Evolutionary conservation across 2,888 invertebrate species (phyloP), one percentile per base, ranked within the genome.

Genomic region (Perizoma affinitatum): DNA sequence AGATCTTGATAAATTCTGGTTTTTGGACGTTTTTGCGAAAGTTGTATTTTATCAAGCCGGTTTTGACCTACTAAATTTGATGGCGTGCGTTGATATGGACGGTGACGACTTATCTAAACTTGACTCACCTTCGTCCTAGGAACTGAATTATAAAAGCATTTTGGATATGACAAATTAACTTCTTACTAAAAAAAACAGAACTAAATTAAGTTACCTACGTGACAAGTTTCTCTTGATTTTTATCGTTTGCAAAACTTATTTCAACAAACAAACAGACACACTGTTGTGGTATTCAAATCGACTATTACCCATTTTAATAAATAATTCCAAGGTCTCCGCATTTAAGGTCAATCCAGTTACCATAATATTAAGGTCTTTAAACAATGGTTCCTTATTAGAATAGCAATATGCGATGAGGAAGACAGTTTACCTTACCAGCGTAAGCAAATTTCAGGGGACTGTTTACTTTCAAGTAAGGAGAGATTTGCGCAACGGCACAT

Each of bases 261-360:
- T 45, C 45, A 33, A 45, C 34, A 10, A 45, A 58, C 57, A 54
- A 44, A 38, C 47, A 42, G 35, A 50, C 41, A 46, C 3, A 48
- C 40, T 22, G 41, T 34, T 54, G 57, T 41, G 43, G 53, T 22
- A 54, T 57, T 47, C 61, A 55, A 61, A 65, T 61, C n/a, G 11
- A 50, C 45, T 68, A 66, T 66, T 69, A 55, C 7, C 54, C 38
- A 52, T 55, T 57, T 58, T 46, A 54, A 70, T 69, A 73, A 68
- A 63, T 75, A 75, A 22, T 76, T 75, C 77, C 62, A 59, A 54
- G 42, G 69, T 66, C 61, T 68, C 67, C 48, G 63, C 60, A 51
- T 68, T 70, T 70, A 60, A 76, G 75, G 75, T 73, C 72, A 68
- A 64, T 63, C 58, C 61, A 56, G 68, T 75, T 71, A 68, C 60